Conservation (phyloP, 2,888 invertebrate species). For the Malacosoma neustria region DNA sequence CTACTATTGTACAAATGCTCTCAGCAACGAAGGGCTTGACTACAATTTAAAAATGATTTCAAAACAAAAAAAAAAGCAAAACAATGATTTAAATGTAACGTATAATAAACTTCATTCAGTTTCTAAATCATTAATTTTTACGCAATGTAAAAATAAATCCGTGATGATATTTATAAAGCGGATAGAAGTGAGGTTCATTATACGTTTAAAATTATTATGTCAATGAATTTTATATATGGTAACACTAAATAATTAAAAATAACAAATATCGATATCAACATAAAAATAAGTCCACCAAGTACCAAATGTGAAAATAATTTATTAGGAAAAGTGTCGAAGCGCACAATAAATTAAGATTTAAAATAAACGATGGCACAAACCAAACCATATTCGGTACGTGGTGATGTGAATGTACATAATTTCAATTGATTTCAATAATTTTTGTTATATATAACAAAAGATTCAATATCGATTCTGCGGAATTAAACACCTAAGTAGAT, state of each 20-base stretch:
- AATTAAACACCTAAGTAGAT: not conserved
- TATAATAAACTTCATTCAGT: slow-evolving; percentile 4
- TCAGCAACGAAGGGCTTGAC: slow-evolving; percentile 59
- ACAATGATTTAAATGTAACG: not conserved
- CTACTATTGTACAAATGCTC: slow-evolving; percentile 69
- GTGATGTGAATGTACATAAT: slow-evolving; percentile 40
- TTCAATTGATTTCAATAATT: not conserved
- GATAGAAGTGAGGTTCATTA: slow-evolving; percentile 13
- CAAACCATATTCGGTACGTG: slow-evolving; percentile 59
- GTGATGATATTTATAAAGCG: slow-evolving; percentile 23
- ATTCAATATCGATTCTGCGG: slow-evolving; percentile 5
- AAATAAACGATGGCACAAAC: slow-evolving; percentile 73
- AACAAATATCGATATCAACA: slow-evolving; percentile 41
- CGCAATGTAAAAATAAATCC: slow-evolving; percentile 12
- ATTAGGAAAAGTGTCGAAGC: slow-evolving; percentile 51
- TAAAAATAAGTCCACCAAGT: slow-evolving; percentile 61
- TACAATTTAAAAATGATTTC: slow-evolving; percentile 17
- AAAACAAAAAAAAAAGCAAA: slow-evolving; percentile 6
- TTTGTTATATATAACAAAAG: slow-evolving; percentile 36
- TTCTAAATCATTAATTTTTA: too few species aligned
- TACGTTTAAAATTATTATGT: slow-evolving; percentile 6
- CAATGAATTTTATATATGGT: slow-evolving; percentile 33
- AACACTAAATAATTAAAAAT: slow-evolving; percentile 37
- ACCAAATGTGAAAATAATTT: slow-evolving; percentile 59
- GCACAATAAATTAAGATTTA: slow-evolving; percentile 54